These are phyloP conservation scores for Megaceryle torquata DNA, from an alignment of 2,113 vertebrate species.

Conservation along the genomic window DNA sequence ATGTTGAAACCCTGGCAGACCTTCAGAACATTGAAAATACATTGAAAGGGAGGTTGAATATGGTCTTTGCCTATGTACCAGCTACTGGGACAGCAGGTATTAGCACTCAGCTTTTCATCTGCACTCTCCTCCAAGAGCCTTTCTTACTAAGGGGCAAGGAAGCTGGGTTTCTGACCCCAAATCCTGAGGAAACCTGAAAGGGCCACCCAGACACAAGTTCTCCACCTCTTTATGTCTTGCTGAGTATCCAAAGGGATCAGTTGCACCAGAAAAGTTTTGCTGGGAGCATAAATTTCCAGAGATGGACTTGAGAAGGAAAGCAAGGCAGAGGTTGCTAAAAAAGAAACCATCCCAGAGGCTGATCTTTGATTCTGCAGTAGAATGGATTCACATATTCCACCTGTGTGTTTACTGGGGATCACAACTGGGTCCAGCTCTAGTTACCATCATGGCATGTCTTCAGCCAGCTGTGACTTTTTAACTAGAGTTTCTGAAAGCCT, in stretches of 20 bases:
- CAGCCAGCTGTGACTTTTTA: not conserved
- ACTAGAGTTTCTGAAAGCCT: not conserved
- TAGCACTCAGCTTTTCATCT: not conserved
- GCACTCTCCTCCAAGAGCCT: not conserved
- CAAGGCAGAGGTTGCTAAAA: not conserved
- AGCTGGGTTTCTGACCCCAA: not conserved
- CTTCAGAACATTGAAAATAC: constrained; percentile 82
- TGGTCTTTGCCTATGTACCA: constrained; percentile 85
- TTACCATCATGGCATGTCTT: not conserved
- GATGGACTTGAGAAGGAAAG: not conserved
- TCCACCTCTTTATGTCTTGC: not conserved
- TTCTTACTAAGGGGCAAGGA: not conserved
- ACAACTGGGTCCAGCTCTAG: not conserved
- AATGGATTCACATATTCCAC: not conserved
- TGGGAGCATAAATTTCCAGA: not conserved
- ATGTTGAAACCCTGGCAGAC: constrained; percentile 80
- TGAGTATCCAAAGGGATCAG: not conserved
- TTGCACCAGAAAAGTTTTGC: not conserved
- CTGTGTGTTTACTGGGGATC: not conserved
- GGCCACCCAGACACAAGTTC: not conserved
- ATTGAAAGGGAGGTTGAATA: constrained; percentile 79
- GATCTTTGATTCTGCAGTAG: not conserved
- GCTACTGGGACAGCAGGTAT: constrained; percentile 91
- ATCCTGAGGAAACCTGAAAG: not conserved
- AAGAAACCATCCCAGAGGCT: not conserved